Conservation (phyloP, 2,888 invertebrate genomes). For the Galeopsomyia nigrocyanea region DNA sequence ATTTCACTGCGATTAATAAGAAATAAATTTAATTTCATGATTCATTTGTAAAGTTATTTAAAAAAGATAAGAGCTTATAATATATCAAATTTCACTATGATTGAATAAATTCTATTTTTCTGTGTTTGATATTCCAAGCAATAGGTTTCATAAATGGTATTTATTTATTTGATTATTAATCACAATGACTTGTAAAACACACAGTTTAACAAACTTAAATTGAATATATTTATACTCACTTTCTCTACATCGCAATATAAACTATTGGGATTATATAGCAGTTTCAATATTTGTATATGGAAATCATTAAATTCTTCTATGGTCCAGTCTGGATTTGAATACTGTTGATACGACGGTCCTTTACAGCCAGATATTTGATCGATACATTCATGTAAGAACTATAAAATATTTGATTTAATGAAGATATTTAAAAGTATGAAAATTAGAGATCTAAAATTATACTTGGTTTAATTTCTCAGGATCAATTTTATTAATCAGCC, state of each 20-base stretch:
- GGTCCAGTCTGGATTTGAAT: conserved; percentile 58
- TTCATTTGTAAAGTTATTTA: too few species aligned
- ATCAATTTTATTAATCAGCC: conserved; percentile 54
- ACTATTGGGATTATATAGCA: conserved; percentile 58
- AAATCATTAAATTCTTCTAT: conserved; percentile 57
- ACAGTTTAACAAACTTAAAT: not conserved
- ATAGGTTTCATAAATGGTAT: not conserved
- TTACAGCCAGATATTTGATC: conserved; percentile 63
- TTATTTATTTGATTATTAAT: not conserved
- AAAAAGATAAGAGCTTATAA: too few species aligned
- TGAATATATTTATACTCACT: conserved; percentile 48
- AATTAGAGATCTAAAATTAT: conserved; percentile 9
- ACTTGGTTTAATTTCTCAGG: conserved; percentile 53
- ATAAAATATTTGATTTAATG: conserved; percentile 27
- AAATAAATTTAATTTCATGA: not conserved
- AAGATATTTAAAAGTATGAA: conserved; percentile 7
- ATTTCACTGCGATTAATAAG: not conserved
- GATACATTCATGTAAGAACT: conserved; percentile 63
- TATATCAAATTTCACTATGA: too few species aligned
- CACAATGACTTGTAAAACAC: not conserved
- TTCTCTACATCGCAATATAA: conserved; percentile 59
- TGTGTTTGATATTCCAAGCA: not conserved
- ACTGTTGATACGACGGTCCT: conserved; percentile 57
- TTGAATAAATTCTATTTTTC: too few species aligned
- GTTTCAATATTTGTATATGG: conserved; percentile 53